These are phyloP conservation scores for Falcaria lacertinaria DNA, from an alignment of 2,888 invertebrate species.

Conservation along the genomic window DNA sequence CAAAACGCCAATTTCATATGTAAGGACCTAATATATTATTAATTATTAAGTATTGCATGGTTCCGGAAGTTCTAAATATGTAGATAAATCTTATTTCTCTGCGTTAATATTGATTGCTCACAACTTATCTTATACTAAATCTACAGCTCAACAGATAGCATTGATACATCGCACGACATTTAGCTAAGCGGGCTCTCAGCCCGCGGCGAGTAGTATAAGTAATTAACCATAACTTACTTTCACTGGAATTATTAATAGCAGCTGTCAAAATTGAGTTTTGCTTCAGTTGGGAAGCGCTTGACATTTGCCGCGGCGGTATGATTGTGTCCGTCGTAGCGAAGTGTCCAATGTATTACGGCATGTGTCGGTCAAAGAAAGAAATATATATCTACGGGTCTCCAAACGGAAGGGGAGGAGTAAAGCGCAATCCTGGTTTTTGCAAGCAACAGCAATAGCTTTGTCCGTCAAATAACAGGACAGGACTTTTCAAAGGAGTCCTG, in stretches of 20 bases:
- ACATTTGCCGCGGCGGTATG: slow-evolving; percentile 5
- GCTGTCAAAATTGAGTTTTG: slow-evolving; percentile 31
- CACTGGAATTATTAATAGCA: slow-evolving; percentile 53
- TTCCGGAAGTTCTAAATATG: no score
- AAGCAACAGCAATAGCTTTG: no score
- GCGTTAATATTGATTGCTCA: no score
- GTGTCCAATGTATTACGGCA: slow-evolving; percentile 9
- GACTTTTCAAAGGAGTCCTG: no score
- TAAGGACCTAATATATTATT: no score
- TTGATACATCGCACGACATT: not conserved
- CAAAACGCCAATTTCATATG: no score
- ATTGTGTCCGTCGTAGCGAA: not conserved
- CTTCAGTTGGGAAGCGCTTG: slow-evolving; percentile 14
- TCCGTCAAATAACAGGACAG: no score
- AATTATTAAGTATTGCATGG: no score
- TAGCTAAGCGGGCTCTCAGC: not conserved
- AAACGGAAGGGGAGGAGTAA: no score
- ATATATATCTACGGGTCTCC: not conserved
- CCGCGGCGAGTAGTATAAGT: not conserved
- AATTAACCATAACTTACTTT: slow-evolving; percentile 20
- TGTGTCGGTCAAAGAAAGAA: not conserved
- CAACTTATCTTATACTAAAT: not conserved
- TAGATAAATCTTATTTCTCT: no score
- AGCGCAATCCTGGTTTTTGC: no score
- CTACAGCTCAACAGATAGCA: not conserved